Base-by-base conservation (phyloP, 2,113 vertebrate species). In the Peromyscus leucopus region DNA sequence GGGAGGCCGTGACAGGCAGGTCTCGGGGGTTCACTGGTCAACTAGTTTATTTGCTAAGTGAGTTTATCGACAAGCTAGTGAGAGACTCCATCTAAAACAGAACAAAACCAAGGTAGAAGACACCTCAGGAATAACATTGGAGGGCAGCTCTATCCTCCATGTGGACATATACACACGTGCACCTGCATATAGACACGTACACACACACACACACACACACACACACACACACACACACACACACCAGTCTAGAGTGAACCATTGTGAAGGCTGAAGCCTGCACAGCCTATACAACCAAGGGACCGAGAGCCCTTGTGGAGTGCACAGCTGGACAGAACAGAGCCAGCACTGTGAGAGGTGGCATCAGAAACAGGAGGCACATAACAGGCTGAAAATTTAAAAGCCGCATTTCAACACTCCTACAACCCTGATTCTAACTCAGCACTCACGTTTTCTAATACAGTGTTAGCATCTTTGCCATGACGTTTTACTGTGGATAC, bases 181-280 rank as follows among this genome's bases (percentile, higher is more conserved):
- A 4, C 63, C 63, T 51, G 5, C 42, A 87, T 24, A 22, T 4
- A 87, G 63, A 69, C 19, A 24, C 13, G 16, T 21, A 12, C 5
- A 17, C 5, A 39, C 19, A 46, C 22, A 46, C 39, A 28, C 28
- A 10, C 65, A 67, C 55, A 57, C 55, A 57, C 9, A 57, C 55
- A 57, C 28, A 76, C 11, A 13, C 74, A 21, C n/a, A 51, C 13
- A 48, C 24, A 57, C 7, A 80, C 48, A 46, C 9, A 78, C 28
- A 21, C 79, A 57, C 57, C 7, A 9, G 15, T 1, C 13, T 16
- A 39, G 2, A 4, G 11, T 11, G 1, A 51, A 16, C 13, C 24
- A n/a, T 17, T 2, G 1, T 19, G 13, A n/a, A 21, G 21, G 1
- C 39, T 8, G 0, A 67, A 36, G 36, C 19, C 31, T 17, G 10